Base-by-base conservation (phyloP, 1,140 invertebrate genomes). In the Tetramorium simillimum region DNA sequence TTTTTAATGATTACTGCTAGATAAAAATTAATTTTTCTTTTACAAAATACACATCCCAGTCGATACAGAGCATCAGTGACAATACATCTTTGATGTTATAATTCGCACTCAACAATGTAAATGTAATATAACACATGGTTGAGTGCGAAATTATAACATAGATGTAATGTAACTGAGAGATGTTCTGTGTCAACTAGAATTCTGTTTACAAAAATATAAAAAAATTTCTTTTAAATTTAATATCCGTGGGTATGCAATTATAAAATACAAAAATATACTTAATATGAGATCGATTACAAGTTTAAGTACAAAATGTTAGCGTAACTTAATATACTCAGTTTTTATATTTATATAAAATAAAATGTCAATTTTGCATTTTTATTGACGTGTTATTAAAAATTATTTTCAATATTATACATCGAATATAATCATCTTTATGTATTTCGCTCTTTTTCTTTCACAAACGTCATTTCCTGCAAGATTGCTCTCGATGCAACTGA, bases 361-460 rank as follows among this genome's bases (percentile, higher is more conserved):
- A 43, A 4, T 18, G 46, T 46, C 69, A 10, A 9, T 10, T 24
- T 62, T 28, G 24, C 1, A 33, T 53, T 10, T 24, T 62, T 43
- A 40, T n/a, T n/a, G n/a, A n/a, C 1, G 28, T 53, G n/a, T 46
- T 10, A 10, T 2, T 43, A 24, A 28, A 60, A 58, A 60, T 77
- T 28, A 56, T 77, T 28, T 77, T 28, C 3, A 62, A 77, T 67
- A 40, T 73, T 53, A 14, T 28, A 9, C 16, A 28, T 18, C 10
- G n/a, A 51, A 4, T 21, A 89, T 92, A 89, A 93, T 93, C 92
- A 89, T 92, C 87, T 87, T 81, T 86, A n/a, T 3, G 46, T 37
- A 24, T 43, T 18, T 63, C 70, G 0, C 33, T 28, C 65, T 69
- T 62, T 89, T 86, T 43, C 63, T 65, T 51, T 81, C 28, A 78